Base-by-base conservation (phyloP, 1,140 invertebrate species). In the Thalassaphorura encarpata region DNA sequence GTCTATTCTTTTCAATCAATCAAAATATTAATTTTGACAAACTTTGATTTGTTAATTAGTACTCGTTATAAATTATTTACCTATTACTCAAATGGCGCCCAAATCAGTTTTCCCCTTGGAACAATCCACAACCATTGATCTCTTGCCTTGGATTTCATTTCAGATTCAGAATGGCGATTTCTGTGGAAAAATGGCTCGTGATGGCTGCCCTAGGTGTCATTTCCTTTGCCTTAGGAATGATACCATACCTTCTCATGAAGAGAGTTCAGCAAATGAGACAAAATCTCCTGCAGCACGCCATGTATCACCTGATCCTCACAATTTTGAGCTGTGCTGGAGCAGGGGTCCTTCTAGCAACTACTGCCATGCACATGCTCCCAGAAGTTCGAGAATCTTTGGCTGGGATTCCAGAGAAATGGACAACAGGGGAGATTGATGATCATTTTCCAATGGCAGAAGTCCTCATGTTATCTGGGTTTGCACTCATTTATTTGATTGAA, bases 331-430 rank as follows among this genome's bases (percentile, higher is more conserved):
- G 87, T 60, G 88, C 94, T 63, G 90, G 90, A 2, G 92, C 89
- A 2, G 92, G 93, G 1, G 89, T 95, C 2, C 77, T 97, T 15
- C 76, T 97, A 54, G 83, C 84, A 41, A 95, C 91, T 1, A 90
- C 87, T 0, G 89, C 95, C 63, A 73, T 92, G 45, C 91, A 97
- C 70, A 72, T 97, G 50, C 71, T 95, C 29, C 91, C 91, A 1
- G 92, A 96, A 74, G 84, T 92, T 0, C 77, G 79, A 52, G 84
- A 87, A 67, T 63, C 73, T 28, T 68, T 85, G 23, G 28, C 13
- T 8, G 15, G 52, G 6, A 42, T 53, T 18, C 28, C 39, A n/a
- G 13, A 33, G 27, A 43, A 60, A 21, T 55, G 59, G 59, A 21
- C 26, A 1, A 56, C 50, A 29, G 13, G 5, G 5, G 23, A 6